Evolutionary conservation across 2,888 invertebrate species (phyloP).

Genomic region (Amiota communis): DNA sequence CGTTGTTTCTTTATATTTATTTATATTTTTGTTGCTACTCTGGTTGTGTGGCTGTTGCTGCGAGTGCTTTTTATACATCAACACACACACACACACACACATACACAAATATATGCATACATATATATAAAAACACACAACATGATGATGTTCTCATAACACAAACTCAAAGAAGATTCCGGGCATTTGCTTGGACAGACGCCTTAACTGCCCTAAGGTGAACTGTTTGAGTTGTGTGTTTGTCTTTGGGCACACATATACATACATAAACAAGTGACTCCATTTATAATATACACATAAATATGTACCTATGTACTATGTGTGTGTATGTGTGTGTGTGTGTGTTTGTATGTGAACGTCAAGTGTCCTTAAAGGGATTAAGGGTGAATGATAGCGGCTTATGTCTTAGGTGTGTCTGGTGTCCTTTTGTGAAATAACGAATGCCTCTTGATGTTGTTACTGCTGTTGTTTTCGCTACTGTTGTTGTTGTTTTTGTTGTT

Average conservation of each 20-base stretch:
- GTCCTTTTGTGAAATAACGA: slow-evolving; percentile 55
- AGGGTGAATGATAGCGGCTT: slow-evolving; percentile 67
- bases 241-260: no score
- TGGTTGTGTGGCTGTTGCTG: slow-evolving; percentile 27
- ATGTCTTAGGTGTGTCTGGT: slow-evolving; percentile 64
- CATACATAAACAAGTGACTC: no score
- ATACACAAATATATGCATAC: no score
- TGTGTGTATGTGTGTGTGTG: no score
- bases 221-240: slow-evolving; percentile 50
- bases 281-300: no score
- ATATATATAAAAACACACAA: no score
- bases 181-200: not conserved
- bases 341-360: slow-evolving; percentile 47
- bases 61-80: slow-evolving; percentile 28
- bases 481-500: slow-evolving; percentile 5
- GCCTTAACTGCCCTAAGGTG: slow-evolving; percentile 44
- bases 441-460: slow-evolving; percentile 23
- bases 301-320: no score
- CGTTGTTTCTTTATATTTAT: not conserved
- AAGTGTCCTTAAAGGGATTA: slow-evolving; percentile 67
- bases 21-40: not conserved
- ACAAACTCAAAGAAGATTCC: no score
- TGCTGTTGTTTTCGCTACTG: no score
- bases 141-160: no score
- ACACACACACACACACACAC: not conserved